Percentiles rank a stretch among this genome's conserved stretches.
Evolutionary conservation across 2,113 vertebrate species (phyloP).

Genomic region (Crocuta crocuta): DNA sequence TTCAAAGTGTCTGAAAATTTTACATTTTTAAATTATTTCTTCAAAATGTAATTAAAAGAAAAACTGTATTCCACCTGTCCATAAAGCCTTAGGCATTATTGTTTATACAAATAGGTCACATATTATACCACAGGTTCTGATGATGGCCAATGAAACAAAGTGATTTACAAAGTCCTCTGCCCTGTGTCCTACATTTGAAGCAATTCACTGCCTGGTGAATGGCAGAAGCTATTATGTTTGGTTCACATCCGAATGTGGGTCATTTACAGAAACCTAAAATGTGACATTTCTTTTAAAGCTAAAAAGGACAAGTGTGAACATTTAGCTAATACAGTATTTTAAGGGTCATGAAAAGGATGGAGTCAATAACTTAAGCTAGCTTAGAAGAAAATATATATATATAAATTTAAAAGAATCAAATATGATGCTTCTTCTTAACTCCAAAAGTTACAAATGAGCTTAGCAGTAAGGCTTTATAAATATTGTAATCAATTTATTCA

Average conservation of each 20-base stretch:
- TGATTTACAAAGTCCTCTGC: conserved; percentile 90
- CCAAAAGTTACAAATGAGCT: neutral
- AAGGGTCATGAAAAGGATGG: conserved; percentile 27
- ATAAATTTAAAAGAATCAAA: neutral
- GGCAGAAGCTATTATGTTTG: conserved; percentile 90
- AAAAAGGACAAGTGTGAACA: conserved; percentile 82
- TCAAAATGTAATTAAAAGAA: conserved; percentile 92
- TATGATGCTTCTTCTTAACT: neutral
- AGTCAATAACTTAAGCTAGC: neutral
- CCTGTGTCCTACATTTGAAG: conserved; percentile 90
- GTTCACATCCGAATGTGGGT: conserved; percentile 90
- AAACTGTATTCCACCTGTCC: conserved; percentile 90
- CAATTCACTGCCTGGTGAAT: conserved; percentile 87
- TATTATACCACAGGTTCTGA: conserved; percentile 89
- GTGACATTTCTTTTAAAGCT: conserved; percentile 74
- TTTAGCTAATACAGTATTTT: conserved; percentile 62
- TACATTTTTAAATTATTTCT: conserved; percentile 59
- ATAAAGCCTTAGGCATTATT: conserved; percentile 85
- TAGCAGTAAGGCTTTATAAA: neutral
- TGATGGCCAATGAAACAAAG: conserved; percentile 87
- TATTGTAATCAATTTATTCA: neutral
- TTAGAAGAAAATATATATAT: neutral
- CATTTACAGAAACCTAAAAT: conserved; percentile 87
- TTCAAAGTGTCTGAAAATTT: conserved; percentile 1
- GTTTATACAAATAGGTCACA: conserved; percentile 88